Percentiles rank a stretch among this genome's conserved stretches.
phyloP scores from a whole-genome alignment of 2,797 vertebrate genomes.

The Falco peregrinus region DNA sequence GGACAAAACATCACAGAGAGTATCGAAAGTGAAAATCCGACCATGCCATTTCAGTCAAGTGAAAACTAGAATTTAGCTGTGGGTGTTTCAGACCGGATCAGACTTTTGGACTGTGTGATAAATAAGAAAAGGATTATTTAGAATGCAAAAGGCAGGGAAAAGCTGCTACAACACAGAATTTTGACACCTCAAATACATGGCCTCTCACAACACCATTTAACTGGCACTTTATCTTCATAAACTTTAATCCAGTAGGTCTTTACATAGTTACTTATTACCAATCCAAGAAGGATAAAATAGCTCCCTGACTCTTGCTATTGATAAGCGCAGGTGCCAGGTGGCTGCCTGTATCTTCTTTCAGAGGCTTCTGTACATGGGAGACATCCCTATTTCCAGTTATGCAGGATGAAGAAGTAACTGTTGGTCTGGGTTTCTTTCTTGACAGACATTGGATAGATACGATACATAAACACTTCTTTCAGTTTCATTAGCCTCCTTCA shows the following conservation, averaged over 20 bases:
- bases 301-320: background rate
- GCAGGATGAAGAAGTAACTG: background rate
- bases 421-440: background rate
- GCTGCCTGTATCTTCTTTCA: background rate
- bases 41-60: background rate
- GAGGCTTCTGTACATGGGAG: background rate
- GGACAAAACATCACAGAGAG: background rate
- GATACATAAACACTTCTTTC: background rate
- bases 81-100: background rate
- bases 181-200: background rate
- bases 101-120: background rate
- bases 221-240: background rate
- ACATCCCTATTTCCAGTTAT: background rate
- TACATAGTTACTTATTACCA: background rate
- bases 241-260: background rate
- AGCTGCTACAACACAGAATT: background rate
- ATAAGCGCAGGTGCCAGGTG: background rate
- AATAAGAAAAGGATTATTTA: background rate
- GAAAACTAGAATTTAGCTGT: background rate
- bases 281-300: background rate
- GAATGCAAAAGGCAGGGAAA: background rate
- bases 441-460: background rate
- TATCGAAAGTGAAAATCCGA: background rate
- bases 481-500: background rate
- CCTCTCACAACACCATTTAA: background rate